These are phyloP conservation scores for Eristalis arbustorum DNA, from an alignment of 2,888 invertebrate genomes.

Conservation along the genomic window DNA sequence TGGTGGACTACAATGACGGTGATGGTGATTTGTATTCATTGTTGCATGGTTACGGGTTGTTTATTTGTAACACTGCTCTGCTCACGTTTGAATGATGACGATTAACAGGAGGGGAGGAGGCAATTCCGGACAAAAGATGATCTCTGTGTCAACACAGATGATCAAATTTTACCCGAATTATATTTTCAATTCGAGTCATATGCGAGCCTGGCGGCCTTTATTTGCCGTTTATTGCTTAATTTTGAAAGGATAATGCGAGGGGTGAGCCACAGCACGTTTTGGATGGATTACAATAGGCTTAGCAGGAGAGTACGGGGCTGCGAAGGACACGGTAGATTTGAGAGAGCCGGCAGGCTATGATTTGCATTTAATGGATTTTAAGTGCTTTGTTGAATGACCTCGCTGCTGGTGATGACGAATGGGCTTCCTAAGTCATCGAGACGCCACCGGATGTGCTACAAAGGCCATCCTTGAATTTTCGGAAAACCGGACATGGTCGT, in stretches of 20 bases:
- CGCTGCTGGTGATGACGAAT: background rate
- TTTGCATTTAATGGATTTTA: conserved; percentile 61
- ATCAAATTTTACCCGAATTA: conserved; percentile 77
- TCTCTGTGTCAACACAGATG: conserved; percentile 80
- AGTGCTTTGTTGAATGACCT: conserved; percentile 19
- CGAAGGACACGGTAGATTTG: background rate
- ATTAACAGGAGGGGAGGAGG: conserved; percentile 35
- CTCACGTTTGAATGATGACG: conserved; percentile 54
- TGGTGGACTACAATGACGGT: background rate
- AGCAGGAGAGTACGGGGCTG: background rate
- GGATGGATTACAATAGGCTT: conserved; percentile 63
- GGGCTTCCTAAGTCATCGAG: background rate
- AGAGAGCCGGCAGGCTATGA: conserved; percentile 31
- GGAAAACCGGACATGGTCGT: background rate
- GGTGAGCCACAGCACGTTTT: conserved; percentile 61
- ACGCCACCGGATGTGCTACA: too few relatives aligned
- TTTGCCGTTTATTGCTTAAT: conserved; percentile 67
- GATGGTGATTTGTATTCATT: conserved; percentile 69
- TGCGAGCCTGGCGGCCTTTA: conserved; percentile 54
- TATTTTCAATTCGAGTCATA: conserved; percentile 69
- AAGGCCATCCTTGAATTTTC: too few relatives aligned
- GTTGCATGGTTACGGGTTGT: conserved; percentile 69
- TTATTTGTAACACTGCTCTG: conserved; percentile 61
- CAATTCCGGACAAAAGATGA: conserved; percentile 73
- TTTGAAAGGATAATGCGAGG: conserved; percentile 59